Evolutionary conservation across 2,113 vertebrate genomes (phyloP).

Genomic region (Malurus elegans): DNA sequence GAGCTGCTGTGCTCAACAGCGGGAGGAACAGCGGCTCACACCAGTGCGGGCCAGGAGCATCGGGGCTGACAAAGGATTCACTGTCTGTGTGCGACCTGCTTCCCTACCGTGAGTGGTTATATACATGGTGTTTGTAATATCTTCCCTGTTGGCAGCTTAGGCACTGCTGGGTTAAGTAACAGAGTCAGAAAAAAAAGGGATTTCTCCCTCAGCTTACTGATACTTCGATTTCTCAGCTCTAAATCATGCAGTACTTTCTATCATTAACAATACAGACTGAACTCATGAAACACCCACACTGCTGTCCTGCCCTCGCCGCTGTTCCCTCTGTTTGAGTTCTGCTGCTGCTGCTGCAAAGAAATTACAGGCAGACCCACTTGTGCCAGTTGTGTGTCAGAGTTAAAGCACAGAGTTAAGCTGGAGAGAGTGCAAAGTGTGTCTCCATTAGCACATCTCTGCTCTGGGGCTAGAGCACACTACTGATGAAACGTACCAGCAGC

Average conservation of each 20-base stretch:
- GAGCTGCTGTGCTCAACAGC: rapidly evolving
- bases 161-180: background rate
- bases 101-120: rapidly evolving
- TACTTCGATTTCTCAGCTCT: background rate
- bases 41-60: background rate
- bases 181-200: background rate
- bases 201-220: background rate
- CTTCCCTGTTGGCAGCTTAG: background rate
- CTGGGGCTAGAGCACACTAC: background rate
- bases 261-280: rapidly evolving
- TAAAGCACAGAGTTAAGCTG: background rate
- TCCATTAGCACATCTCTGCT: background rate
- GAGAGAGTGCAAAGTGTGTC: background rate
- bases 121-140: rapidly evolving
- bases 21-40: rapidly evolving
- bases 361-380: background rate
- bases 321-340: background rate
- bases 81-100: rapidly evolving
- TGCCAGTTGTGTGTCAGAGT: background rate
- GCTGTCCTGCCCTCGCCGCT: rapidly evolving
- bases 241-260: background rate
- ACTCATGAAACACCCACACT: background rate
- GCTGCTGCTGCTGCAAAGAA: background rate
- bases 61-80: background rate
- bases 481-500: background rate